These are phyloP conservation scores for Butorides virescens DNA, from an alignment of 2,113 vertebrate genomes.

Conservation along the genomic window DNA sequence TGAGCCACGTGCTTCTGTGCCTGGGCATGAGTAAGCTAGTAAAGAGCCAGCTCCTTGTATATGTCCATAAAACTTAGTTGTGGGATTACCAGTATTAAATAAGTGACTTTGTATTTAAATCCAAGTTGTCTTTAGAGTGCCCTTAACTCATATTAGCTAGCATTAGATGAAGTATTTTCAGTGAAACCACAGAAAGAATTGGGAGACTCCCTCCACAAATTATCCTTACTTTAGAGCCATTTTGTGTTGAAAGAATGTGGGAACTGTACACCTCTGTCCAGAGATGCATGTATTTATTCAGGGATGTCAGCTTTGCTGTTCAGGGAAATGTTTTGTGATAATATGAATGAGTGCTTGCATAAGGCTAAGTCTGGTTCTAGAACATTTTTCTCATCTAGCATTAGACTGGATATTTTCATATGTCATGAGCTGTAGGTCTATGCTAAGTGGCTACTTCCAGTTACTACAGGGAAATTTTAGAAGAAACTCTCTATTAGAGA, in stretches of 20 bases:
- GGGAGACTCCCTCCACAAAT: fast-evolving
- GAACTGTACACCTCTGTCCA: fast-evolving
- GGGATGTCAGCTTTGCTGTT: neutral
- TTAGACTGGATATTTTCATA: neutral
- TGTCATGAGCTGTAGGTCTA: neutral
- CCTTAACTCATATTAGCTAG: neutral
- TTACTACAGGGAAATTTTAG: fast-evolving
- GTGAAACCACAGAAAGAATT: fast-evolving
- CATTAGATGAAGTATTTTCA: neutral
- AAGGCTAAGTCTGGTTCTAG: neutral
- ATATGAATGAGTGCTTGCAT: neutral
- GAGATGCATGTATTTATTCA: fast-evolving
- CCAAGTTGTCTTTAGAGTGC: neutral
- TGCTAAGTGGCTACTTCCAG: neutral
- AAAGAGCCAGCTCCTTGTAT: neutral
- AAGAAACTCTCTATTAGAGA: neutral
- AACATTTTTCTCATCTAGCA: neutral
- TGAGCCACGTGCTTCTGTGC: neutral
- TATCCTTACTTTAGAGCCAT: neutral
- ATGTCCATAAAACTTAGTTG: fast-evolving
- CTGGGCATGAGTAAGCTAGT: neutral
- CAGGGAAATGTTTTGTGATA: neutral
- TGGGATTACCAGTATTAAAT: fast-evolving
- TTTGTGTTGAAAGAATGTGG: neutral
- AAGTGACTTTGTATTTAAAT: fast-evolving